Base-by-base conservation (phyloP, 1,140 invertebrate genomes). In the Drosophila pallidifrons region DNA sequence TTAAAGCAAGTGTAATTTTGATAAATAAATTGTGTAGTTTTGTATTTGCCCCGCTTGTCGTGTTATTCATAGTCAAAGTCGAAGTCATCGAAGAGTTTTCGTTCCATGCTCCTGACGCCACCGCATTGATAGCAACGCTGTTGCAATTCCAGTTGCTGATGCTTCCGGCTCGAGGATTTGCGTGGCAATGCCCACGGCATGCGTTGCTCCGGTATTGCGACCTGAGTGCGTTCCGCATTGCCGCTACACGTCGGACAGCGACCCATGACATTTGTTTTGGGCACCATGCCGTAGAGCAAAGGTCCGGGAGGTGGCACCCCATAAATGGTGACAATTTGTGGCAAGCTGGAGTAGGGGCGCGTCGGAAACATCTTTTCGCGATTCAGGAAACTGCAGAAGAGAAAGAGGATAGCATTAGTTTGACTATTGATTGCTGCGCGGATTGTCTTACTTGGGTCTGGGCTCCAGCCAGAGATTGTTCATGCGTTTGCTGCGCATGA, bases 401-500 rank as follows among this genome's bases (percentile, higher is more conserved):
- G 10, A 4, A 52, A 10, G 43, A 15, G 2, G 15, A 43, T 1
- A 10, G 8, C 32, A 13, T 52, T 30, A 54, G n/a, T 25, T 25
- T 64, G 11, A 20, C 15, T 5, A 1, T 28, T 28, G 20, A 1
- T 41, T 32, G 3, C n/a, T 25, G 7, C 6, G 30, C 52, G n/a
- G 16, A 16, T 41, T 32, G 30, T 4, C 81, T 77, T 89, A 94
- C 94, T 93, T 93, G 30, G 94, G 94, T 74, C 93, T 89, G 35
- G 94, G 93, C 11, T 92, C 86, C 15, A 87, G 80, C 94, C 94
- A 94, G n/a, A 92, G 88, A 81, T 95, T 93, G 64, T 94, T 93
- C 28, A 94, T 88, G 63, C 94, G 91, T 74, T 92, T 94, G 6
- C 90, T 94, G 49, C 87, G 78, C 93, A 94, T 94, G 8, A 95